Evolutionary conservation across 2,113 vertebrate genomes (phyloP).

Genomic region (Todiramphus saurophagus): DNA sequence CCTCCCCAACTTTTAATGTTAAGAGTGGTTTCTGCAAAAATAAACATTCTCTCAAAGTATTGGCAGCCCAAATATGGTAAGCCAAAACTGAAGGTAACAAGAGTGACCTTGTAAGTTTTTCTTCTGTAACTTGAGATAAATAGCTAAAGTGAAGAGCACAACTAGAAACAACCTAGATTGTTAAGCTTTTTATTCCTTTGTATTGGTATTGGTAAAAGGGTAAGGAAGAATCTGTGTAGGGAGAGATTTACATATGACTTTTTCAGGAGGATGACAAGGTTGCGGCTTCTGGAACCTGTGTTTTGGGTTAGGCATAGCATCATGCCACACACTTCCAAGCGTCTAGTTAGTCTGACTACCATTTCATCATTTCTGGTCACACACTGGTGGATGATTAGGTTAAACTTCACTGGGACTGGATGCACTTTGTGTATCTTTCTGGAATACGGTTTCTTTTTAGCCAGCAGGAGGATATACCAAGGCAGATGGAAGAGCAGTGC

Average conservation of each 20-base stretch:
- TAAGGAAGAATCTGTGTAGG: neutral
- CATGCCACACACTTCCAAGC: neutral
- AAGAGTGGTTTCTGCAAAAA: neutral
- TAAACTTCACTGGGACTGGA: neutral
- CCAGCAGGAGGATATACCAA: neutral
- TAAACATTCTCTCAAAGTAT: neutral
- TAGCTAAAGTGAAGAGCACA: neutral
- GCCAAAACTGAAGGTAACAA: neutral
- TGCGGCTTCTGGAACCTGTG: neutral
- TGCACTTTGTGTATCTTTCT: neutral
- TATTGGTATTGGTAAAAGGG: neutral
- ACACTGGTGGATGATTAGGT: neutral
- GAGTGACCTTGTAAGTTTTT: neutral
- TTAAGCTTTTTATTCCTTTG: neutral
- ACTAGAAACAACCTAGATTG: neutral
- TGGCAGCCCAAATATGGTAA: neutral
- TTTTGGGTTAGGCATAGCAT: neutral
- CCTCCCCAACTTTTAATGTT: neutral
- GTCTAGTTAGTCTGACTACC: neutral
- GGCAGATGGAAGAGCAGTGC: neutral
- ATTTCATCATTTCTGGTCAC: neutral
- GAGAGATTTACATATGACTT: neutral
- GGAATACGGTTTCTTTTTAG: neutral
- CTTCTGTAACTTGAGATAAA: neutral
- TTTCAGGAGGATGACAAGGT: neutral